A percentile compares a stretch with the other conserved stretches of the same genome.
These are phyloP conservation scores for Beaufortia kweichowensis DNA, from an alignment of 2,113 vertebrate species.

Conservation along the genomic window DNA sequence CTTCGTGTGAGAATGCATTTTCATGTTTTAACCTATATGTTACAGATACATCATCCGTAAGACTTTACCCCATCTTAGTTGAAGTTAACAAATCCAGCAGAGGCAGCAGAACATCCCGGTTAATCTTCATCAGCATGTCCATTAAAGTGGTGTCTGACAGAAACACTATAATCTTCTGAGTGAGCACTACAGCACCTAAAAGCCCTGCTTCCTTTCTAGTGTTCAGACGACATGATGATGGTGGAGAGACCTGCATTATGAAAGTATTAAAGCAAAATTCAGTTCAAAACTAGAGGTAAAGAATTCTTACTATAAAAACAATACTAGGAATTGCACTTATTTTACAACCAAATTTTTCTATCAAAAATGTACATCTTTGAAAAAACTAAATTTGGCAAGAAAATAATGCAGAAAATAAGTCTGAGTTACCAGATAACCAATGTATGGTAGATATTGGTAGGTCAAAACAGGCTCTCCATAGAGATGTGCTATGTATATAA, in stretches of 20 bases:
- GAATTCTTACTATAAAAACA: not conserved
- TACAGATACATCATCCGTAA: not conserved
- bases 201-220: conserved; percentile 95
- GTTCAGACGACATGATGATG: conserved; percentile 84
- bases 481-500: conserved; percentile 89
- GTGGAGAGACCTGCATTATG: conserved; percentile 80
- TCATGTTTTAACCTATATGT: not conserved
- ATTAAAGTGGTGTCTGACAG: conserved; percentile 94
- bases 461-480: conserved; percentile 97
- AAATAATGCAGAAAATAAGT: conserved; percentile 4
- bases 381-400: no score
- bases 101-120: conserved; percentile 90
- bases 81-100: conserved; percentile 92
- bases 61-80: conserved; percentile 76
- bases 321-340: not conserved
- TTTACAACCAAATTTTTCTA: not conserved
- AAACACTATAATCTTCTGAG: conserved; percentile 93
- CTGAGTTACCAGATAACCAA: conserved; percentile 88
- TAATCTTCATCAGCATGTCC: conserved; percentile 98
- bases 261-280: not conserved
- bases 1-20: not conserved
- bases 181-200: conserved; percentile 86
- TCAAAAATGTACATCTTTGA: no score
- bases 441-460: conserved; percentile 96
- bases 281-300: not conserved